Base-by-base conservation (phyloP, 2,113 vertebrate species). In the Cathartes aura region DNA sequence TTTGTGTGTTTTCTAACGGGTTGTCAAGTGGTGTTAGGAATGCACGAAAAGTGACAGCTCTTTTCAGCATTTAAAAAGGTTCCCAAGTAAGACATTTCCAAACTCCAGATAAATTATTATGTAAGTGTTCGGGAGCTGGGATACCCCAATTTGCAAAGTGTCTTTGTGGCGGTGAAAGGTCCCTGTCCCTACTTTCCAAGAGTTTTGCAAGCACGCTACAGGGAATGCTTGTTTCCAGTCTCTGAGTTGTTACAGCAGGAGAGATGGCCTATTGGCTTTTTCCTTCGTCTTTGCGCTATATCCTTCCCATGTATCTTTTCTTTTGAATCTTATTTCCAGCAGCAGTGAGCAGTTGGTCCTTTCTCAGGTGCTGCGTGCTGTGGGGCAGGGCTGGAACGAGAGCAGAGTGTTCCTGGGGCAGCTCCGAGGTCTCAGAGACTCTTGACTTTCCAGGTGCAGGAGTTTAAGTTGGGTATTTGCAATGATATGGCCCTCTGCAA, bases 201-300 rank as follows among this genome's bases (percentile, higher is more conserved):
- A 30, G 74, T n/a, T 66, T 81, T 86, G 45, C 38, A 55, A 16
- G 48, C 32, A 24, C 1, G 1, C 43, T 42, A 4, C 30, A n/a
- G 32, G 53, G 60, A 72, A 38, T 36, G 56, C 34, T 56, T 68
- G 18, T 47, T 62, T 43, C 40, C 62, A 68, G 60, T 43, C 45
- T 59, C n/a, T 3, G 45, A 43, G 30, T 21, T 40, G 6, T 80
- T 95, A 18, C 5, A n/a, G 63, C 40, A 66, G 36, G 15, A 21
- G n/a, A 42, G 55, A 19, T 40, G 43, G 16, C 5, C 43, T 38
- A 0, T 30, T 81, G 8, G 8, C 56, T 58, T 90, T 64, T 73
- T 19, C 53, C 29, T 81, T 71, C 0, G 0, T 18, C 58, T 68
- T n/a, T 40, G 74, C 4, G 0, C 42, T 38, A 0, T 26, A 6